These are phyloP conservation scores for Danio tinwini DNA, from an alignment of 2,797 vertebrate species.

Conservation along the genomic window DNA sequence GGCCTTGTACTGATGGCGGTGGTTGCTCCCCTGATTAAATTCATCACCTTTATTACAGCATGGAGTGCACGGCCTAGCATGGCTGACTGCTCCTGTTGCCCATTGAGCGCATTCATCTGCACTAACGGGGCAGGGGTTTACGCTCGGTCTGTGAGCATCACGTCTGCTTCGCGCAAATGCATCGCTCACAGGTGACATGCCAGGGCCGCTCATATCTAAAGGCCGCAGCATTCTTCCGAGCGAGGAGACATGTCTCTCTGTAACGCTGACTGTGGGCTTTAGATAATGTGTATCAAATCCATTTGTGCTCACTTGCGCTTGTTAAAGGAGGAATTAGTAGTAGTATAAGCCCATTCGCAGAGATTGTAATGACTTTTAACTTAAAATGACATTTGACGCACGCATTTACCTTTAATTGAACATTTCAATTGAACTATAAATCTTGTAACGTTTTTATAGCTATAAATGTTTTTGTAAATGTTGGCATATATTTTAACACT, in stretches of 20 bases:
- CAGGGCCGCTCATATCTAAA: conserved; percentile 54
- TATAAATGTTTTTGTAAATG: too few relatives aligned
- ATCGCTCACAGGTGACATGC: conserved; percentile 66
- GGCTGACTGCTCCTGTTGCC: conserved; percentile 79
- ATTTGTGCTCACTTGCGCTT: background rate
- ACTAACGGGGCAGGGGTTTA: conserved; percentile 78
- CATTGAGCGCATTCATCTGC: conserved; percentile 83
- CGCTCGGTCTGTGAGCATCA: conserved; percentile 70
- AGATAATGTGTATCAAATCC: conserved; percentile 29
- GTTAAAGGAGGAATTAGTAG: background rate
- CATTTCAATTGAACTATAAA: background rate
- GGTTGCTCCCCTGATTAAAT: conserved; percentile 84
- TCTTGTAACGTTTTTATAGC: background rate
- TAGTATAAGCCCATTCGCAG: background rate
- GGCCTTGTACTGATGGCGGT: conserved; percentile 74
- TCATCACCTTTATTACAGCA: conserved; percentile 89
- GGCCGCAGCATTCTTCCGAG: conserved; percentile 19
- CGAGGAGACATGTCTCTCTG: conserved; percentile 26
- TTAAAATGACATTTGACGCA: too few relatives aligned
- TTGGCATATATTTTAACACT: too few relatives aligned
- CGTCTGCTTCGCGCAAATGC: conserved; percentile 68
- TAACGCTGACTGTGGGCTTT: conserved; percentile 50
- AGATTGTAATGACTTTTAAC: background rate
- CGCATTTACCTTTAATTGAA: background rate
- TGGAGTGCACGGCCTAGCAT: conserved; percentile 76